phyloP scores from a whole-genome alignment of 1,140 invertebrate genomes.

The Drosophila willistoni region DNA sequence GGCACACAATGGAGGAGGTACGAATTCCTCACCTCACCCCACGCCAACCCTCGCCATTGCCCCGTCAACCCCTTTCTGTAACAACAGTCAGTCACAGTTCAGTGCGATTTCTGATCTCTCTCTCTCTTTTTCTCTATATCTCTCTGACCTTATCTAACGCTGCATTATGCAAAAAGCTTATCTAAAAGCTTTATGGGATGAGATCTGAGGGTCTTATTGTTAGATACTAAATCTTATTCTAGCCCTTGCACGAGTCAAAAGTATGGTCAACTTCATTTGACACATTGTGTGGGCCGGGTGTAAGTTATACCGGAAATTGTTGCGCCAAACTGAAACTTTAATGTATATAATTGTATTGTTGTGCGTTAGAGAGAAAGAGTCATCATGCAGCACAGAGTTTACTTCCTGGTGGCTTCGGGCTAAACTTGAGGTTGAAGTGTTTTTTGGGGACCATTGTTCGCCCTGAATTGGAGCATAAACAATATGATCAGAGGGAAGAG shows the following conservation, averaged over 20 bases:
- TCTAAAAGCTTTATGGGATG: conserved; percentile 37
- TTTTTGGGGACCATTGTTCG: conserved; percentile 58
- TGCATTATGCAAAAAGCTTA: conserved; percentile 49
- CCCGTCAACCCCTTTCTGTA: neutral
- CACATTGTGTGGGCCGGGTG: conserved; percentile 9
- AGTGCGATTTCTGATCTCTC: conserved; percentile 26
- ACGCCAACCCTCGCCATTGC: neutral
- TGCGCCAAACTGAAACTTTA: conserved; percentile 50
- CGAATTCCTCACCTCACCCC: conserved; percentile 28
- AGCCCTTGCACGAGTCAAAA: no score
- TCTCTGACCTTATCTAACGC: neutral
- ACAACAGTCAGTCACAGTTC: conserved; percentile 25
- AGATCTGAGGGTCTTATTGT: no score
- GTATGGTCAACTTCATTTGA: conserved; percentile 55
- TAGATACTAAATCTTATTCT: no score
- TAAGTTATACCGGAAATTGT: conserved; percentile 67
- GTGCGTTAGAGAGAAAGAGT: conserved; percentile 36
- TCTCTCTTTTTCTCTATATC: conserved; percentile 19
- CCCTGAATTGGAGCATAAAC: conserved; percentile 66
- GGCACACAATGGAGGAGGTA: conserved; percentile 35
- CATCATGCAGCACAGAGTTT: conserved; percentile 17
- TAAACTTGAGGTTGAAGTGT: conserved; percentile 62
- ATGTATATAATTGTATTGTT: conserved; percentile 47
- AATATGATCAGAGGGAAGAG: conserved; percentile 29
- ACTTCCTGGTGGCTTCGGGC: conserved; percentile 54